phyloP scores from a whole-genome alignment of 2,113 vertebrate genomes.

The Mesocricetus auratus region DNA sequence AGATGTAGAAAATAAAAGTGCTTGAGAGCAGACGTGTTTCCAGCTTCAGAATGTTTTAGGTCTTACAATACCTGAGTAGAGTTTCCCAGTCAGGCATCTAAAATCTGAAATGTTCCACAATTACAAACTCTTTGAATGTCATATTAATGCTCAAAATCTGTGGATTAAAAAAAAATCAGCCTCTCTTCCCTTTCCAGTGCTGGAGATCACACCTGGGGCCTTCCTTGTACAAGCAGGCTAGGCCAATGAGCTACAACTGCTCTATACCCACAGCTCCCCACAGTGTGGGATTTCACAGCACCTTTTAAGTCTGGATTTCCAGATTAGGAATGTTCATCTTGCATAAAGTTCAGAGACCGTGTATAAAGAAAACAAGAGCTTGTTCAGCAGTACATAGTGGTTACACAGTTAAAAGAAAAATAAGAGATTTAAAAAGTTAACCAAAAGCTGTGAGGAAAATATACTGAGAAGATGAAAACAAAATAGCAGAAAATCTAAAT shows the following conservation, averaged over 20 bases:
- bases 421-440: conserved; percentile 43
- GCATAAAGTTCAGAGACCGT: conserved; percentile 22
- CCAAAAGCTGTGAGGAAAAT: not conserved
- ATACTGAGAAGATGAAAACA: not conserved
- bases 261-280: not conserved
- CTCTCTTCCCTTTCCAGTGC: not conserved
- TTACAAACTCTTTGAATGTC: not conserved
- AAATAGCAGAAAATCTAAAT: conserved; percentile 32
- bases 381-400: conserved; percentile 9
- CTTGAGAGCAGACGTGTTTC: not conserved
- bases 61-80: not conserved
- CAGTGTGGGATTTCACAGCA: not conserved
- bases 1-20: not conserved
- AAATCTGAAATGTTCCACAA: not conserved
- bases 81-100: not conserved
- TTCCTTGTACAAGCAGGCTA: not conserved
- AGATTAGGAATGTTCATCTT: not conserved
- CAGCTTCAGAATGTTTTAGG: not conserved
- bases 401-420: conserved; percentile 55
- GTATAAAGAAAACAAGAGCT: conserved; percentile 24
- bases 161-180: not conserved
- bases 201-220: not conserved
- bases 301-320: not conserved
- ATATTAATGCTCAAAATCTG: not conserved
- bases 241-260: not conserved